Conservation (phyloP, 2,888 invertebrate species). For the Halictus ligatus region DNA sequence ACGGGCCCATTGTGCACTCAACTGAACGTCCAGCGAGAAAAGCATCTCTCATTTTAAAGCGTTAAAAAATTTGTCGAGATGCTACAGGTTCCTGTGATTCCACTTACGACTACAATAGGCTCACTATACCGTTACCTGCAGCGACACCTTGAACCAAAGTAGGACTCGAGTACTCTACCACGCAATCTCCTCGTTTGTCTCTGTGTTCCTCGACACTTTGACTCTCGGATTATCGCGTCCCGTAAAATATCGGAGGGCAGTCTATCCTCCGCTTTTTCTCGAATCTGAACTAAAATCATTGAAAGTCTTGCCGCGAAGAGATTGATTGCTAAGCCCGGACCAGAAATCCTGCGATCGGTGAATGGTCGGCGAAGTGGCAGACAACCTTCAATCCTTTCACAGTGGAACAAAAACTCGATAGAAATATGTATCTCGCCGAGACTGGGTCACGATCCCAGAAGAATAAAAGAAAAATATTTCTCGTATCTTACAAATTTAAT, state of each 20-base stretch:
- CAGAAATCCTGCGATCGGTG: not conserved
- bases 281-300: not conserved
- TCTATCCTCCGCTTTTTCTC: not conserved
- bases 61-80: not conserved
- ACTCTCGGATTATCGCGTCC: not conserved
- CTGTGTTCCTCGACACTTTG: not conserved
- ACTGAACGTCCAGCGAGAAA: not conserved
- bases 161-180: not conserved
- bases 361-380: not conserved
- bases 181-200: not conserved
- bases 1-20: not conserved
- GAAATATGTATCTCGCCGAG: not conserved
- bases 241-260: not conserved
- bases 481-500: constrained; percentile 2
- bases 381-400: constrained; percentile 17
- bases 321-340: not conserved
- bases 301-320: not conserved
- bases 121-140: not conserved
- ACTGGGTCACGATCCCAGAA: constrained; percentile 1
- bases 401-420: not conserved
- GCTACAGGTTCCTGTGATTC: not conserved
- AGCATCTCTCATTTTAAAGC: not conserved
- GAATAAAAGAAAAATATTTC: constrained; percentile 17
- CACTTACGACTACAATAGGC: not conserved
- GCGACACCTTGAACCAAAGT: not conserved